These are phyloP conservation scores for Diorhabda sublineata DNA, from an alignment of 1,140 invertebrate species.

Conservation along the genomic window DNA sequence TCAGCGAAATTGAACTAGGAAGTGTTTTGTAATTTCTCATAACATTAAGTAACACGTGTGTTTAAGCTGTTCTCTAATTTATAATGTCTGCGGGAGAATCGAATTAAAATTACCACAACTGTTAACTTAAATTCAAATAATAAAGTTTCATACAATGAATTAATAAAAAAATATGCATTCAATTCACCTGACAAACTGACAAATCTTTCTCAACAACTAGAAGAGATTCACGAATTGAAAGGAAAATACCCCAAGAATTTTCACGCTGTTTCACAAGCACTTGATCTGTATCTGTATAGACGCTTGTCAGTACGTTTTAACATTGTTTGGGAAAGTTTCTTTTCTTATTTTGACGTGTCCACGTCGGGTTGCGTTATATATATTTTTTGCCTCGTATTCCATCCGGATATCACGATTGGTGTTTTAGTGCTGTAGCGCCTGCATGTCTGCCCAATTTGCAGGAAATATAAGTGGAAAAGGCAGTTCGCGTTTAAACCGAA, in stretches of 20 bases:
- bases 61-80: background rate
- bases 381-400: background rate
- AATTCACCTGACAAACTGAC: background rate
- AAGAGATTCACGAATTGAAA: background rate
- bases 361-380: background rate
- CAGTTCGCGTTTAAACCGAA: no score
- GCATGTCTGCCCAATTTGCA: no score
- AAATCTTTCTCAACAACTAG: background rate
- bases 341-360: background rate
- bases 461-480: no score
- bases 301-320: background rate
- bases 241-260: background rate
- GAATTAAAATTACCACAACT: background rate
- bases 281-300: background rate
- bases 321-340: background rate
- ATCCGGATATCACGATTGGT: no score
- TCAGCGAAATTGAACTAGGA: background rate
- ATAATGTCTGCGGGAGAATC: background rate
- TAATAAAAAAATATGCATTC: no score
- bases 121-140: background rate
- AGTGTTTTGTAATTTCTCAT: background rate
- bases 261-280: background rate
- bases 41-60: conserved; percentile 2
- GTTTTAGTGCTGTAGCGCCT: no score
- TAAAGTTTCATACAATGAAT: no score